Evolutionary conservation across 35 echinoderm and acorn worm species (phyloP), one percentile per base, ranked within the genome.

Genomic region (Hemicentrotus pulcherrimus): DNA sequence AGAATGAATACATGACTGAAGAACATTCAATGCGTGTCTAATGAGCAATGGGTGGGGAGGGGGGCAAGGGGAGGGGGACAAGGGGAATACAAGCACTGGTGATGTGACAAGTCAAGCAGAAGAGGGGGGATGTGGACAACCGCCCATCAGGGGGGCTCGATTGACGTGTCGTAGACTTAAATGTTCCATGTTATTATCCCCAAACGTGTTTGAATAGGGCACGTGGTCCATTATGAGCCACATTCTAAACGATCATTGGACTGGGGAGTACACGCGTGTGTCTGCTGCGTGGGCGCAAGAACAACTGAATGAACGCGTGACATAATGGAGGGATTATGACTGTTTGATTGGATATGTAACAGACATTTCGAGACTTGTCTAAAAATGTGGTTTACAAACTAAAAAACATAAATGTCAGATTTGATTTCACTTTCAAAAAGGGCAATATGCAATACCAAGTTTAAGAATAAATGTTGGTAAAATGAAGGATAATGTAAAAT

Each of bases 291-390:
- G 65, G 22, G 65, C 18, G 6, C 22, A 78, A 78, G 65, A 78
- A 78, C 6, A 78, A 78, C 65, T 28, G 22, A 70, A 70, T 70
- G 65, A 78, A 78, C 6, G 65, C 4, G 65, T 78, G 19, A n/a
- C 28, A 78, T 78, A 28, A 78, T 78, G 65, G 65, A 78, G 65
- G 18, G 4, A 78, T 78, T 78, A 78, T 78, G 65, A 78, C 65
- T 78, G 65, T 78, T 78, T 78, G 65, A 78, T 78, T 78, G 65
- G 65, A 78, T 78, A 28, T n/a, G 65, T 78, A 78, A 78, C 65
- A 78, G 65, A 78, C 65, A 28, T 78, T 78, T 78, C 3, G 28
- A 78, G 65, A 78, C n/a, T n/a, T 78, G 65, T 78, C 65, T 78
- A 22, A 28, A 78, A 78, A 28, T 78, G 28, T 8, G 7, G 28